Percentiles rank a stretch among this genome's conserved stretches.
Evolutionary conservation across 2,113 vertebrate species (phyloP).

Genomic region (Alligator mississippiensis): DNA sequence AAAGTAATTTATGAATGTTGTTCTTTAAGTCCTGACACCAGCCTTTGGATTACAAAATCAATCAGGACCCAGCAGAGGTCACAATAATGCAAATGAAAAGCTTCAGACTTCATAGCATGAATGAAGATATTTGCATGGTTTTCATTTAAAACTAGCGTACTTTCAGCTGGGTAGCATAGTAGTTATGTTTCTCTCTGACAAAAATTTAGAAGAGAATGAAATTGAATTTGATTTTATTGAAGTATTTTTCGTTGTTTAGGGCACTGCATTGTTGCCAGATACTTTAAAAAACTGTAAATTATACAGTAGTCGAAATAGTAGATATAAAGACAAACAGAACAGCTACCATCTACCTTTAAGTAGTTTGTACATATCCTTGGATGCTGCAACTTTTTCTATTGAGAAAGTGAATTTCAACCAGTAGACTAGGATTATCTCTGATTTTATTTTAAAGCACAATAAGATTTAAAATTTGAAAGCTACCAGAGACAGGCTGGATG

Average conservation of each 20-base stretch:
- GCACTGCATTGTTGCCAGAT: neutral
- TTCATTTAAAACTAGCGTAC: neutral
- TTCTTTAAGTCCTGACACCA: neutral
- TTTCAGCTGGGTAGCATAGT: neutral
- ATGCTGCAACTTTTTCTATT: neutral
- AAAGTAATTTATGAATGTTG: neutral
- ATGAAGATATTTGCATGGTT: neutral
- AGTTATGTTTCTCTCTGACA: neutral
- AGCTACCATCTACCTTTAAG: neutral
- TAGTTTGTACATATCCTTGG: neutral
- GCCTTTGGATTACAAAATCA: neutral
- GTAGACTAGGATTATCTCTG: neutral
- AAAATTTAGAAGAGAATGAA: neutral
- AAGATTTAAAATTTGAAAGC: neutral
- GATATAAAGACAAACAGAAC: neutral
- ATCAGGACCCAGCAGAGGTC: neutral
- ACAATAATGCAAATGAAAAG: neutral
- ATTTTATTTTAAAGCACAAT: neutral
- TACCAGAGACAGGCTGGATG: neutral
- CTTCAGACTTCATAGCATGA: neutral
- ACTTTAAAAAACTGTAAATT: neutral
- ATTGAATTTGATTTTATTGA: neutral
- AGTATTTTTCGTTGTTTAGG: neutral
- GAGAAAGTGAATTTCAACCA: neutral
- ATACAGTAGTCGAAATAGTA: fast-evolving